Evolutionary conservation across 2,113 vertebrate species (phyloP).

Genomic region (Steatornis caripensis): DNA sequence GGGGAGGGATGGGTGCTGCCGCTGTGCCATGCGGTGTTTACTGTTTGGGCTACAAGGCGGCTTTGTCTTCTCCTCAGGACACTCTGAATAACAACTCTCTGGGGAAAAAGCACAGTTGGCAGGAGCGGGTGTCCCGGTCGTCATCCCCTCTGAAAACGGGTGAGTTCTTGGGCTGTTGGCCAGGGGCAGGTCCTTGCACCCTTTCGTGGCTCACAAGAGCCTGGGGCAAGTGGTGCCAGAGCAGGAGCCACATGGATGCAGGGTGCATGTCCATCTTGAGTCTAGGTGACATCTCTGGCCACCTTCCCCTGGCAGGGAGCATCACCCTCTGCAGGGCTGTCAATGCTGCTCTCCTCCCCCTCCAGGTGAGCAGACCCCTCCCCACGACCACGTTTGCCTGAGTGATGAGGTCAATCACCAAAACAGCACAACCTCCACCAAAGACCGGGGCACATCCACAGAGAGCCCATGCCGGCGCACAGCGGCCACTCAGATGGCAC

Average conservation of each 20-base stretch:
- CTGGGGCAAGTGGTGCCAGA: background rate
- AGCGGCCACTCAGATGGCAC: conserved; percentile 79
- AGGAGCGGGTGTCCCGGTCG: conserved; percentile 92
- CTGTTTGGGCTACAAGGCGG: conserved; percentile 37
- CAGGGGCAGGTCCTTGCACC: background rate
- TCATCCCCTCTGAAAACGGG: conserved; percentile 94
- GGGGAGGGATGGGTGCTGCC: background rate
- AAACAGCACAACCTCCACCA: conserved; percentile 83
- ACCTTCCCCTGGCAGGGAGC: background rate
- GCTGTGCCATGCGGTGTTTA: conserved; percentile 59
- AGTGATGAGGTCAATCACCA: conserved; percentile 91
- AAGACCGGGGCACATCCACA: conserved; percentile 93
- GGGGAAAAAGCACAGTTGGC: conserved; percentile 98
- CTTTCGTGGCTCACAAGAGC: background rate
- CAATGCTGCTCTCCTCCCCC: background rate
- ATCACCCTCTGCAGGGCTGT: background rate
- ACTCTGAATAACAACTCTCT: conserved; percentile 98
- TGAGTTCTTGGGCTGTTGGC: conserved; percentile 61
- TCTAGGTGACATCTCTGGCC: background rate
- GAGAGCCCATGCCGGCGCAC: conserved; percentile 85
- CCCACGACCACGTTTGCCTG: conserved; percentile 91
- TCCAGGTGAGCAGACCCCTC: conserved; percentile 86
- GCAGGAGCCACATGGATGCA: background rate
- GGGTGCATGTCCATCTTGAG: background rate
- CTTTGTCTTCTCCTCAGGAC: conserved; percentile 83